phyloP scores from a whole-genome alignment of 2,113 vertebrate species.

The Emydura subglobosa region DNA sequence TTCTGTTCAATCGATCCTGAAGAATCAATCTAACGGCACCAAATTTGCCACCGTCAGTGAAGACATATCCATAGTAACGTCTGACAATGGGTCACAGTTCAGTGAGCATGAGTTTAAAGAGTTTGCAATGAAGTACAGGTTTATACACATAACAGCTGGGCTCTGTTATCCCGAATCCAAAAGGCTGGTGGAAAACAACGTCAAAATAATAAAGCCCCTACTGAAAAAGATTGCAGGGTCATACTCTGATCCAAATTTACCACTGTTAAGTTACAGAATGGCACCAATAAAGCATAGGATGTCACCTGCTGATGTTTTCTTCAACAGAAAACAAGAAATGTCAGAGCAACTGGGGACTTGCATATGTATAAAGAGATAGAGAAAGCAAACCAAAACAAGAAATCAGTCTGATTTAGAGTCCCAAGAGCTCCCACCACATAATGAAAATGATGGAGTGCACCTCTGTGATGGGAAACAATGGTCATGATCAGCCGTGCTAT shows the following conservation, averaged over 20 bases:
- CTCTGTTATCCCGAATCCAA: background rate
- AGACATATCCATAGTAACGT: background rate
- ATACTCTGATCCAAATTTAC: background rate
- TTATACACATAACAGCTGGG: background rate
- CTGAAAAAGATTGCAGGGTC: background rate
- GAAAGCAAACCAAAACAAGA: background rate
- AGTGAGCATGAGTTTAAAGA: background rate
- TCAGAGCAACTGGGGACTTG: background rate
- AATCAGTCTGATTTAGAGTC: background rate
- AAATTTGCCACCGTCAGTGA: no score
- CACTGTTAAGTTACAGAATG: background rate
- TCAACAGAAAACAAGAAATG: background rate
- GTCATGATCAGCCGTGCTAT: background rate
- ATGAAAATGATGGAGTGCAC: background rate
- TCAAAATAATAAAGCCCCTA: background rate
- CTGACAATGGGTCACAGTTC: background rate
- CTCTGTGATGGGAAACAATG: background rate
- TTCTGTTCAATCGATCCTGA: no score
- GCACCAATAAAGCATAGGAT: background rate
- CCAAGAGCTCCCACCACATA: background rate
- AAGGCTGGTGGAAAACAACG: background rate
- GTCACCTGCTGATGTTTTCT: background rate
- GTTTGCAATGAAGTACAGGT: background rate
- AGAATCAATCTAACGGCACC: no score
- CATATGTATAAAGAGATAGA: background rate